Evolutionary conservation across 2,797 vertebrate genomes (phyloP).

Genomic region (Cheirogaleus major): DNA sequence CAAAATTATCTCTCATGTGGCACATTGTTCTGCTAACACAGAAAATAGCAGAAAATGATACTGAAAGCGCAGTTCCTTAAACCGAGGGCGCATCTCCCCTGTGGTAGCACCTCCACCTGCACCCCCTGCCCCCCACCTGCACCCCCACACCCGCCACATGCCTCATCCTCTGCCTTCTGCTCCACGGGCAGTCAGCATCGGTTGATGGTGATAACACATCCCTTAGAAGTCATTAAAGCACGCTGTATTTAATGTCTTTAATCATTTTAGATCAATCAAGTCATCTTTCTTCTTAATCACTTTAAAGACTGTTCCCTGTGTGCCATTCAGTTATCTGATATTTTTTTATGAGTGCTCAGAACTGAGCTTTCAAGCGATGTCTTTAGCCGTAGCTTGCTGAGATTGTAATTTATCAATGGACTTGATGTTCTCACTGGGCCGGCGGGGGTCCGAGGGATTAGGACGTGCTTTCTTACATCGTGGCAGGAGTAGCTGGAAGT

Average conservation of each 20-base stretch:
- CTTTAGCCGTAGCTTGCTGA: slow-evolving; percentile 45
- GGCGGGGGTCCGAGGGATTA: background rate
- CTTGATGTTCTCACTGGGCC: background rate
- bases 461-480: background rate
- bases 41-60: background rate
- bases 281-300: slow-evolving; percentile 59
- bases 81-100: background rate
- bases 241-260: slow-evolving; percentile 67
- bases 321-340: background rate
- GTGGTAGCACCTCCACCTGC: background rate
- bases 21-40: background rate
- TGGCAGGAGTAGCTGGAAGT: background rate
- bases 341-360: slow-evolving; percentile 57
- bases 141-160: background rate
- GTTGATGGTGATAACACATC: slow-evolving; percentile 41
- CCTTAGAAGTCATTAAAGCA: slow-evolving; percentile 66
- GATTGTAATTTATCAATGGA: slow-evolving; percentile 53
- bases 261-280: slow-evolving; percentile 55
- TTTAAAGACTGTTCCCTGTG: slow-evolving; percentile 60
- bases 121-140: background rate
- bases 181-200: background rate
- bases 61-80: background rate
- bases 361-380: slow-evolving; percentile 50
- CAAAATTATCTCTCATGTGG: slow-evolving; percentile 10
- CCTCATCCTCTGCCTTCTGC: slow-evolving; percentile 30